Evolutionary conservation across 37 sponge, comb jelly and placozoan species (phyloP).

Genomic region (Hormiphora californensis): DNA sequence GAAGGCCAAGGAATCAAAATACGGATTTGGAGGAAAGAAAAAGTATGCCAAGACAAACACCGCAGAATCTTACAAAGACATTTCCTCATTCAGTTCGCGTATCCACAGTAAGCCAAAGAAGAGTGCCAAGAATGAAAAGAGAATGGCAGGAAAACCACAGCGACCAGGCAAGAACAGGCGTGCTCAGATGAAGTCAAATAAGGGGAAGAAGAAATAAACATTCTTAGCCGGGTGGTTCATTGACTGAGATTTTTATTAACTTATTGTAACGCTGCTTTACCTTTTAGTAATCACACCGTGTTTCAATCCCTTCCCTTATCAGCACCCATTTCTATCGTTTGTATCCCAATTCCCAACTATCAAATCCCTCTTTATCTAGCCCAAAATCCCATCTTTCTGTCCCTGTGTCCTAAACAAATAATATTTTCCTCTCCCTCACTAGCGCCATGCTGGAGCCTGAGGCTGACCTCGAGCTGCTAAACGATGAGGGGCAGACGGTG

Average conservation of each 20-base stretch:
- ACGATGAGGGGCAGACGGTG: constrained; percentile 18
- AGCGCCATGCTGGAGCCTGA: constrained; percentile 29
- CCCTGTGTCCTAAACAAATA: no score
- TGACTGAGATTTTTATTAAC: no score
- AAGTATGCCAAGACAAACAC: not conserved
- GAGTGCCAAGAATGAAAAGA: constrained; percentile 52
- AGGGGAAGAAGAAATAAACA: no score
- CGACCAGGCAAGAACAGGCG: constrained; percentile 27
- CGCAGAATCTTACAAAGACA: constrained; percentile 27
- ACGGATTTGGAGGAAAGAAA: constrained; percentile 40
- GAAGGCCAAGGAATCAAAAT: constrained; percentile 52
- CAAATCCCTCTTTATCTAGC: no score
- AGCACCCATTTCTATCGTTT: no score
- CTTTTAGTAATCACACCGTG: no score
- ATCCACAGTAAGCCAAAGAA: constrained; percentile 35
- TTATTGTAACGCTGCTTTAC: no score
- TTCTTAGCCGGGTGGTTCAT: no score
- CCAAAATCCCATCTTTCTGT: no score
- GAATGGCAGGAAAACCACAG: constrained; percentile 15
- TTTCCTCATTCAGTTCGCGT: constrained; percentile 18
- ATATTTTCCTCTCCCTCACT: not conserved
- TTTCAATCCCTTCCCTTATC: no score
- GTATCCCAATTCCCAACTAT: no score
- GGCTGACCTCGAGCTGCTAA: constrained; percentile 31
- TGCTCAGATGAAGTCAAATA: constrained; percentile 19